Evolutionary conservation across 2,888 invertebrate genomes (phyloP).

Genomic region (Harpalus rufipes): DNA sequence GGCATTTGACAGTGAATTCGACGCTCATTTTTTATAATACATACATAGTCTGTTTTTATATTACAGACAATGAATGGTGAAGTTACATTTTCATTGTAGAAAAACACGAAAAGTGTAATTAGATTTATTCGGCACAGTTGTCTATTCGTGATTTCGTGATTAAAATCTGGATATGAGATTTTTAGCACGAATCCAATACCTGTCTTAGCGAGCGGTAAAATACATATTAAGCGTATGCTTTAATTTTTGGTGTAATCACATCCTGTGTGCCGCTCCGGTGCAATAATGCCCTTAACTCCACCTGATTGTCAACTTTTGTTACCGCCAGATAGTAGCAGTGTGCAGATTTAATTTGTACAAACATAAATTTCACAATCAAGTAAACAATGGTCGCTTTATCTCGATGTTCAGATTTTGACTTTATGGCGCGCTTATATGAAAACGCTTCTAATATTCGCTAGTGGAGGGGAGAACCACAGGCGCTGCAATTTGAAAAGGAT

Average conservation of each 20-base stretch:
- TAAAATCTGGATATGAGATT: too few species aligned
- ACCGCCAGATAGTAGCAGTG: constrained; percentile 73
- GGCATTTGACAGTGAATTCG: too few species aligned
- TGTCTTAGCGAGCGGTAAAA: too few species aligned
- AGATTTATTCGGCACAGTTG: too few species aligned
- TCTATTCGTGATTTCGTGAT: too few species aligned
- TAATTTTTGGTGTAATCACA: background rate
- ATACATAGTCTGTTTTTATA: too few species aligned
- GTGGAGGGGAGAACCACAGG: constrained; percentile 19
- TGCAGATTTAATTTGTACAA: constrained; percentile 78
- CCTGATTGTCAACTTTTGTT: constrained; percentile 77
- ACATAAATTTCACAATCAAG: constrained; percentile 78
- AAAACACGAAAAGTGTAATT: too few species aligned
- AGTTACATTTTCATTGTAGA: too few species aligned
- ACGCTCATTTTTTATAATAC: too few species aligned
- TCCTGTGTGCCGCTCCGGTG: constrained; percentile 70
- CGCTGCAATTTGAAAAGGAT: constrained; percentile 62
- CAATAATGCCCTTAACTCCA: constrained; percentile 66
- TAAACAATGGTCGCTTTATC: constrained; percentile 78
- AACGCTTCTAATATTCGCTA: constrained; percentile 76
- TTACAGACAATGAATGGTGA: too few species aligned
- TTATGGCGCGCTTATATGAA: constrained; percentile 76
- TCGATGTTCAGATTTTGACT: constrained; percentile 77
- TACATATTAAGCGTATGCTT: background rate
- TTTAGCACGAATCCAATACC: too few species aligned